Evolutionary conservation across 2,888 invertebrate species (phyloP), one percentile per base, ranked within the genome.

Genomic region (Plagiodera versicolora): DNA sequence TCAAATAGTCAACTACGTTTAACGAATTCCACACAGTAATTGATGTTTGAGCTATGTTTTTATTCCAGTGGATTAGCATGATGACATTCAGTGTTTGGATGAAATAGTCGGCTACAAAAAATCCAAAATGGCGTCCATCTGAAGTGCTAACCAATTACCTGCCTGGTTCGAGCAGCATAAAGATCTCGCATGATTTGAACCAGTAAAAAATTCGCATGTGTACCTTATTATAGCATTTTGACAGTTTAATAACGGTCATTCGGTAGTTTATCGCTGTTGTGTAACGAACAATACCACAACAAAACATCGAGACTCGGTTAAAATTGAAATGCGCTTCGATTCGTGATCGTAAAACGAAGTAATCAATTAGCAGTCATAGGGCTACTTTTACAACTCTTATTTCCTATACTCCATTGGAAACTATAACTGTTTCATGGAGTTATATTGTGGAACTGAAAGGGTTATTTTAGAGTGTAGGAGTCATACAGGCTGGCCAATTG

Each of bases 221-320:
- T 72, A 74, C 72, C 75, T 73, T 73, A 76, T 76, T 75, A 75
- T 72, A 71, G 69, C 72, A 69, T 68, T 75, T 73, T 75, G 74
- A 75, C 75, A 74, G 73, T 74, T 73, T 77, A 75, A 76, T 76
- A 76, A 77, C 73, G 66, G 74, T 74, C 72, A 74, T 76, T 76
- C 72, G 59, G 67, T 68, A 74, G 73, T 69, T 74, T 74, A 74
- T 76, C 73, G 74, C 70, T 70, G 63, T 69, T 62, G 61, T 56
- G 67, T 69, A 64, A 61, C 51, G 60, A 68, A 69, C 67, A 60
- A 67, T 63, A 51, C 55, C 51, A 39, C 47, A 10, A 5, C 18
- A 39, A 16, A 39, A 52, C 52, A 14, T 52, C 39, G 14, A 19
- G 52, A 52, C 39, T 20, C 32, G 14, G 44, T 44, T 24, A 52